Base-by-base conservation (phyloP, 2,888 invertebrate genomes). In the Caenorhabditis sp. region DNA sequence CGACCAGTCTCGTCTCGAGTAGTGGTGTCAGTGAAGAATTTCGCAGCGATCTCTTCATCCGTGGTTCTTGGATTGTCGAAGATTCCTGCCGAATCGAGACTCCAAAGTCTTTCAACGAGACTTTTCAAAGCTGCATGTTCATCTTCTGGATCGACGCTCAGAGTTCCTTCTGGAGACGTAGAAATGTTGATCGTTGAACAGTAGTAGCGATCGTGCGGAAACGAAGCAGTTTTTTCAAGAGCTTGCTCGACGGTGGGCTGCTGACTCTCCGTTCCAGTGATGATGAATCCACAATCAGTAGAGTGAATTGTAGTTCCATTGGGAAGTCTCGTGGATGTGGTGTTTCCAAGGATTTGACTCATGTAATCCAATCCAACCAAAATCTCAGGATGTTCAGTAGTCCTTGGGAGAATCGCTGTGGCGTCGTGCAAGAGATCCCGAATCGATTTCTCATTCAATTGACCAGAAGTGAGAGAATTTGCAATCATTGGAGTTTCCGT, bases 291-390 rank as follows among this genome's bases (percentile, higher is more conserved):
- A 51, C 47, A 47, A n/a, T 68, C 49, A 7, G 76, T 68, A n/a
- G 2, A 19, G n/a, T 68, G 68, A 0, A 66, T 41, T 0, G 44
- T 44, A 2, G 31, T 28, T 28, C 75, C 75, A 58, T 75, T 75
- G 5, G 64, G 47, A 10, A 75, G 66, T 22, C 1, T n/a, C 8
- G 14, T 56, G 8, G 44, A 47, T n/a, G 41, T 44, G 1, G 47
- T 47, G 16, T 56, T 38, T 28, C 75, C 75, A 8, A 75, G 47
- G 14, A 75, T 4, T 49, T n/a, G 28, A n/a, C 10, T 4, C 58
- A 68, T 47, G 49, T 19, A 26, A 35, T 76, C 76, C n/a, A 76
- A n/a, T 58, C 76, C 76, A 38, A 76, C 59, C 35, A 76, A 58
- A 28, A 76, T 58, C 8, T 51, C 68, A 5, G 76, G 47, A 19